phyloP scores from a whole-genome alignment of 2,113 vertebrate species.

The mouse (Mus musculus) region GRCm39 chr12:16736501-16737000 shows the following conservation, averaged over 20 bases:
- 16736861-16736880: background rate
- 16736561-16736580: background rate
- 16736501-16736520: background rate
- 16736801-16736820: background rate
- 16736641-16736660: background rate
- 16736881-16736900: background rate
- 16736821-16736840: background rate
- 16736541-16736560: background rate
- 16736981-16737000: background rate
- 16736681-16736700: background rate
- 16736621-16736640: background rate
- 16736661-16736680: background rate
- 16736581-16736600: background rate
- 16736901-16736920: background rate
- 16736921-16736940: slow-evolving; percentile 16
- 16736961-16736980: background rate
- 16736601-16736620: background rate
- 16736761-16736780: background rate
- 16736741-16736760: background rate
- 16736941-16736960: background rate
- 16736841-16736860: background rate
- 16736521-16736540: background rate
- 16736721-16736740: background rate
- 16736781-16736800: background rate
- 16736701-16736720: background rate